Percentiles rank a stretch among this genome's conserved stretches.
phyloP scores from a whole-genome alignment of 2,797 vertebrate species.

The Lutjanus campechanus region DNA sequence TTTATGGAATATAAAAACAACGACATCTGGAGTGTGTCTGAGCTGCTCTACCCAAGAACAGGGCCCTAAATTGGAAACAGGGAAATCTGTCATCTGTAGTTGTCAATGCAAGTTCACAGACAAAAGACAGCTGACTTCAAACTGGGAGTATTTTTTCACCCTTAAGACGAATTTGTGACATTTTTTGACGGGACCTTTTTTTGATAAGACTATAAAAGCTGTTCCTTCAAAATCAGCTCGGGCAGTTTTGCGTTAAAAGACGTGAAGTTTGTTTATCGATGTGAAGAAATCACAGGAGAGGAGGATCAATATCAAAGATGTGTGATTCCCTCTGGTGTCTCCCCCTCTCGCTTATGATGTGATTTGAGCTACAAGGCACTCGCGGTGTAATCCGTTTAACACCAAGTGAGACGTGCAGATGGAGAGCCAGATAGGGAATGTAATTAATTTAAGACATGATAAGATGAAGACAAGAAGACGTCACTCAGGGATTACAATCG shows the following conservation, averaged over 20 bases:
- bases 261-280: not conserved
- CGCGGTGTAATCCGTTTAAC: slow-evolving; percentile 65
- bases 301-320: slow-evolving; percentile 19
- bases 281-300: not conserved
- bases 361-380: slow-evolving; percentile 40
- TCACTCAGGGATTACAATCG: slow-evolving; percentile 45
- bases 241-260: not conserved
- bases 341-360: slow-evolving; percentile 5
- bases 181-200: not conserved
- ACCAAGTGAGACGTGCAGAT: slow-evolving; percentile 59
- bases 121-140: not conserved
- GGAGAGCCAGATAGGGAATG: slow-evolving; percentile 40
- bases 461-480: slow-evolving; percentile 35
- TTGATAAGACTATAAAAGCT: not conserved
- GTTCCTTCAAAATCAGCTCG: not conserved
- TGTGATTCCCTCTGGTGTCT: not conserved
- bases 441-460: slow-evolving; percentile 64
- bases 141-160: not conserved
- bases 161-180: not conserved
- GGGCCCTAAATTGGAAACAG: slow-evolving; percentile 38
- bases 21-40: slow-evolving; percentile 20
- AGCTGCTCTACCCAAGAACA: slow-evolving; percentile 17
- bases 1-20: slow-evolving; percentile 8
- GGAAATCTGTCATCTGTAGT: slow-evolving; percentile 10
- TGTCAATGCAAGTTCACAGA: slow-evolving; percentile 13